Conservation (phyloP, 2,797 vertebrate genomes). For the Melanotaenia parkinsoni region DNA sequence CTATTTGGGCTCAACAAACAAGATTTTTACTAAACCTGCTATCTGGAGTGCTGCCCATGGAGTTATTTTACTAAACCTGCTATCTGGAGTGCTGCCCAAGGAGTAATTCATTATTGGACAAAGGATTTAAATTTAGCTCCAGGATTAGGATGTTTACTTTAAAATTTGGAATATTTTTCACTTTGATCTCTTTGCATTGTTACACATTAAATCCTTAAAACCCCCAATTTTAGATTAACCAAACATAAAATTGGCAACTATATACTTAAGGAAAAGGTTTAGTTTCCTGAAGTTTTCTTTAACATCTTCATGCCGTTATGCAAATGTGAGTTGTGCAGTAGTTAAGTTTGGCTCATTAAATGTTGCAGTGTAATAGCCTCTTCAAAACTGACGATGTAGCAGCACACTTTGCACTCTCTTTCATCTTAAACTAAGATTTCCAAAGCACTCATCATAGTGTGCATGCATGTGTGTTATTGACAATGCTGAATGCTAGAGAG, state of each 20-base stretch:
- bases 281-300: no score
- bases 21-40: neutral
- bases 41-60: no score
- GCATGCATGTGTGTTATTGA: constrained; percentile 5
- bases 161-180: no score
- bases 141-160: neutral
- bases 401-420: neutral
- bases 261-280: no score
- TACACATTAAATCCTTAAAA: neutral
- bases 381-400: neutral
- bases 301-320: neutral
- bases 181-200: neutral
- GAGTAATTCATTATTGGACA: no score
- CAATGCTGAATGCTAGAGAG: neutral
- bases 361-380: neutral
- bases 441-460: neutral
- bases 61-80: neutral
- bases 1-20: neutral
- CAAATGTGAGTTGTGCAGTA: neutral
- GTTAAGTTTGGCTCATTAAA: neutral
- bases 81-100: no score
- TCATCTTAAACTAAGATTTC: constrained; percentile 1
- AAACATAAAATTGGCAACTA: neutral
- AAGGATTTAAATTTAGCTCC: neutral
- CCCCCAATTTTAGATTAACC: neutral